Base-by-base conservation (phyloP, 2,797 vertebrate species). In the Ctenopoma kingsleyae region DNA sequence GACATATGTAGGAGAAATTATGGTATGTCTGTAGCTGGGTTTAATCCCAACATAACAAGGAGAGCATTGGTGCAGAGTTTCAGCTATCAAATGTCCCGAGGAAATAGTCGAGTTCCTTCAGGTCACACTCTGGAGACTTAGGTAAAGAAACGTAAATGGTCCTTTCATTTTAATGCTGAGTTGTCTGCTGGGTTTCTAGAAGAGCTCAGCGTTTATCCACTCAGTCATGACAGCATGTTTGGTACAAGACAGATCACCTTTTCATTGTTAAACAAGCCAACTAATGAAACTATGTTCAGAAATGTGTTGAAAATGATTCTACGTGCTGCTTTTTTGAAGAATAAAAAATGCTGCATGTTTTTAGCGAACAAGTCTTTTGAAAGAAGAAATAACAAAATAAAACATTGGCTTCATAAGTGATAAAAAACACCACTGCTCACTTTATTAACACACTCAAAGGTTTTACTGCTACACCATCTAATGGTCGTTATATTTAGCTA, bases 1-100 rank as follows among this genome's bases (percentile, higher is more conserved):
- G 92, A 92, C 89, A 87, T 88, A 92, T 93, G 91, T 90, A 90
- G 88, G 87, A 89, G 85, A 90, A 90, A 92, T 88, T 84, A 91
- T 89, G 86, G 85, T 82, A 90, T 87, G 91, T 89, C 85, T 87
- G 79, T 54, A 80, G 81, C 69, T 25, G 5, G 82, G 73, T 51
- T 76, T 87, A 88, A 89, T 88, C 83, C 85, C 85, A 47, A 69
- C 74, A 77, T 70, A 87, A 88, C 83, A 83, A 86, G 82, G 72
- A 81, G 79, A 76, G 62, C 53, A 11, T 2, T 20, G 74, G 87
- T 75, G 83, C 80, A 51, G 30, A 63, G 82, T 87, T 86, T 82
- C 84, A 81, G 25, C 69, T 49, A 78, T 85, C 84, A 56, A 23
- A 83, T 12, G 40, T 75, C 60, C 61, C 3, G 11, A 78, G 65